Evolutionary conservation across 2,113 vertebrate species (phyloP).

Genomic region (Cephalopholis sonnerati): DNA sequence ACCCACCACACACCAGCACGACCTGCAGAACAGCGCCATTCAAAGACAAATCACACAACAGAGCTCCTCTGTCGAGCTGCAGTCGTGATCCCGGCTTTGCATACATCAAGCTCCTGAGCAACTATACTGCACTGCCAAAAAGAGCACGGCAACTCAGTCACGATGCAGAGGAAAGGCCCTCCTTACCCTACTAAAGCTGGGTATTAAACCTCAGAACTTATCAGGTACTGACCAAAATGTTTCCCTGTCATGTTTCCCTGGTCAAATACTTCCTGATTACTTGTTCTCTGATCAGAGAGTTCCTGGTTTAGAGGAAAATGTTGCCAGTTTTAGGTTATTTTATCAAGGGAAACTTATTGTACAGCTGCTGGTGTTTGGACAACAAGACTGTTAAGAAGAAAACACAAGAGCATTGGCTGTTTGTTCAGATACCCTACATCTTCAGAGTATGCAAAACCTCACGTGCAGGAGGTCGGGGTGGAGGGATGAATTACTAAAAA

Average conservation of each 20-base stretch:
- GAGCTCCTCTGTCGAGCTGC: conserved; percentile 57
- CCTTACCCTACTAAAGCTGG: not conserved
- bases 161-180: conserved; percentile 37
- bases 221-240: not conserved
- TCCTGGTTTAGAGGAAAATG: not conserved
- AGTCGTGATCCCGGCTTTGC: conserved; percentile 74
- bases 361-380: not conserved
- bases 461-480: no score
- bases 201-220: not conserved
- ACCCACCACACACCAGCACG: conserved; percentile 29
- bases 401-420: no score
- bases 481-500: not conserved
- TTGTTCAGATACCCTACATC: not conserved
- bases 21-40: conserved; percentile 54
- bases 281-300: not conserved
- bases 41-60: conserved; percentile 55
- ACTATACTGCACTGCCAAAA: conserved; percentile 41
- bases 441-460: no score
- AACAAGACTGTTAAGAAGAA: not conserved
- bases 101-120: conserved; percentile 69
- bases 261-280: not conserved
- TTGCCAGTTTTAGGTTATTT: not conserved
- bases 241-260: not conserved
- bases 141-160: conserved; percentile 43
- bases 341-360: not conserved